These are phyloP conservation scores for Carassius gibelio DNA, from an alignment of 2,113 vertebrate species.

Conservation along the genomic window DNA sequence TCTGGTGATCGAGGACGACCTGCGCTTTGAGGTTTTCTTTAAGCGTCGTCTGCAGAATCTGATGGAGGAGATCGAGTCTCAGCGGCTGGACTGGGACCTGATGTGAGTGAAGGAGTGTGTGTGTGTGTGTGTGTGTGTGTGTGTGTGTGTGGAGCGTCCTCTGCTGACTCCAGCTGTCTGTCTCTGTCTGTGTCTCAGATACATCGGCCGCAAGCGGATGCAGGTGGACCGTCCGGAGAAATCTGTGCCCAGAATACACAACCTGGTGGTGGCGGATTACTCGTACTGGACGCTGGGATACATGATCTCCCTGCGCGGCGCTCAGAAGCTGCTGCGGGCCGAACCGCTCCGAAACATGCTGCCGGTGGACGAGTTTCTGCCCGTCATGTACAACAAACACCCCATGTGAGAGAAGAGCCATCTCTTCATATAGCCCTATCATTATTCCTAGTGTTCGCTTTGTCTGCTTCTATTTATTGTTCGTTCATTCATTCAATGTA, in stretches of 20 bases:
- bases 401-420: slow-evolving; percentile 78
- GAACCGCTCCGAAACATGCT: slow-evolving; percentile 87
- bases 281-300: slow-evolving; percentile 93
- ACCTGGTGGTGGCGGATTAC: slow-evolving; percentile 88
- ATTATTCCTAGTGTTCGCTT: neutral
- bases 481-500: neutral
- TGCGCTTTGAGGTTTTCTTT: slow-evolving; percentile 86
- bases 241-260: slow-evolving; percentile 79
- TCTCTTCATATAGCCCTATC: neutral
- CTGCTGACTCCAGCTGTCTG: neutral
- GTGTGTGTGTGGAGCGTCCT: neutral
- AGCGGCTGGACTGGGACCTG: slow-evolving; percentile 84
- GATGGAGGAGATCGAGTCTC: slow-evolving; percentile 78
- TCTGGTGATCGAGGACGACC: slow-evolving; percentile 85
- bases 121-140: neutral
- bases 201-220: slow-evolving; percentile 87
- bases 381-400: slow-evolving; percentile 91
- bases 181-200: slow-evolving; percentile 66
- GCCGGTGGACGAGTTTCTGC: slow-evolving; percentile 89
- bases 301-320: slow-evolving; percentile 80
- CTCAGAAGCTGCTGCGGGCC: slow-evolving; percentile 82
- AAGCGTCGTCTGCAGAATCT: slow-evolving; percentile 78
- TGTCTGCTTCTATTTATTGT: neutral
- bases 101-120: slow-evolving; percentile 76
- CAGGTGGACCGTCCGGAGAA: slow-evolving; percentile 84